phyloP scores from a whole-genome alignment of 2,888 invertebrate genomes.

The Macrophya annulata region DNA sequence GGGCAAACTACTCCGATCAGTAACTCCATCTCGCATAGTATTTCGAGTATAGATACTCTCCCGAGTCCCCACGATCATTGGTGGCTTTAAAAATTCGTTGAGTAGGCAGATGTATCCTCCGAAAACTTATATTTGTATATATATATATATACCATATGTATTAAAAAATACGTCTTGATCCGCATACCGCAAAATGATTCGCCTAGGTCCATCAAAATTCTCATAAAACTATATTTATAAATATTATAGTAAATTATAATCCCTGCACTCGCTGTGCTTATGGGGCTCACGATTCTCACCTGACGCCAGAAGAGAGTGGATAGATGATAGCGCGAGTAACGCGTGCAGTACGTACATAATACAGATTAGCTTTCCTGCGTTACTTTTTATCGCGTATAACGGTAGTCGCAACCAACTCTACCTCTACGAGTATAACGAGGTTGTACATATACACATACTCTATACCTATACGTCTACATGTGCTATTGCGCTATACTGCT shows the following conservation, averaged over 20 bases:
- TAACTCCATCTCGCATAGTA: slow-evolving; percentile 14
- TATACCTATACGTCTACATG: not conserved
- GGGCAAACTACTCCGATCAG: not conserved
- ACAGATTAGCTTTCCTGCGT: slow-evolving; percentile 48
- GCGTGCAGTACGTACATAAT: slow-evolving; percentile 39
- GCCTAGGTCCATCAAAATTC: slow-evolving; percentile 1
- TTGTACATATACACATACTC: not conserved
- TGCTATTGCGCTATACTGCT: not conserved
- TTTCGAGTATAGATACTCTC: slow-evolving; percentile 6
- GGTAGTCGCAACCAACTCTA: not conserved
- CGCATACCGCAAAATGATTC: not conserved
- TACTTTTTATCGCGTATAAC: slow-evolving; percentile 41
- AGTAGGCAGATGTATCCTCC: not conserved
- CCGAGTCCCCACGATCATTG: not conserved
- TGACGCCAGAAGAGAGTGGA: slow-evolving; percentile 25
- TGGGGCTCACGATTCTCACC: slow-evolving; percentile 18
- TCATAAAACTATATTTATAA: not conserved
- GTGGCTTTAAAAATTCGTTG: not conserved
- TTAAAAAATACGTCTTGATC: not conserved
- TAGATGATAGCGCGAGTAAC: slow-evolving; percentile 25
- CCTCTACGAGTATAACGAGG: not conserved
- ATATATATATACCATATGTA: too few relatives aligned
- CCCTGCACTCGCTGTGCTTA: not conserved
- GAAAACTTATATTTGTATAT: too few relatives aligned
- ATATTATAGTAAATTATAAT: slow-evolving; percentile 8